Evolutionary conservation across 92 coral and sea anemone species (phyloP).

Genomic region (Epizoanthus rinbou): DNA sequence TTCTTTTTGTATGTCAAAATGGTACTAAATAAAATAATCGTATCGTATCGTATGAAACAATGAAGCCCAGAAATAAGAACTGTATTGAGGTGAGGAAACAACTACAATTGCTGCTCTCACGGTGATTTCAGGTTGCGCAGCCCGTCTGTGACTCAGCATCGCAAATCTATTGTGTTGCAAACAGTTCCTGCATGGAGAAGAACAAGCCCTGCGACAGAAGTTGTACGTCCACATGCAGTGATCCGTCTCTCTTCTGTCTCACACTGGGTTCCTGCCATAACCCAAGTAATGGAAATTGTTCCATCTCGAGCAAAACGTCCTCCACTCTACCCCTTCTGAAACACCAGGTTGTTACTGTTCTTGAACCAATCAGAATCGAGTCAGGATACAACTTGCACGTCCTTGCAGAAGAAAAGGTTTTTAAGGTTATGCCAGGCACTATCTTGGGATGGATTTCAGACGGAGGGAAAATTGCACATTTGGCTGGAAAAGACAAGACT

Average conservation of each 20-base stretch:
- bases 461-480: slow-evolving; percentile 64
- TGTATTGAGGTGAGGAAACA: too few relatives aligned
- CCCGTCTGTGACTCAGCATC: slow-evolving; percentile 43
- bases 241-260: slow-evolving; percentile 57
- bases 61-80: too few relatives aligned
- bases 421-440: slow-evolving; percentile 73
- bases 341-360: slow-evolving; percentile 47
- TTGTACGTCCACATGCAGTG: slow-evolving; percentile 43
- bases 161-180: slow-evolving; percentile 51
- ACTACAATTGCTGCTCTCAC: too few relatives aligned
- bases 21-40: too few relatives aligned
- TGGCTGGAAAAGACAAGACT: slow-evolving; percentile 38
- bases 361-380: slow-evolving; percentile 49
- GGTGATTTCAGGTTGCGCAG: slow-evolving; percentile 45
- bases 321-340: slow-evolving; percentile 36
- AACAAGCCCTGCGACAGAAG: slow-evolving; percentile 17
- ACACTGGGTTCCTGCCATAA: slow-evolving; percentile 56
- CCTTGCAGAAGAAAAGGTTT: slow-evolving; percentile 52
- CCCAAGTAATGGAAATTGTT: slow-evolving; percentile 40
- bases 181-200: slow-evolving; percentile 49
- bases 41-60: too few relatives aligned
- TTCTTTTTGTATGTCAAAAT: too few relatives aligned
- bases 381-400: slow-evolving; percentile 73
- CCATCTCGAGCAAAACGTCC: slow-evolving; percentile 21
- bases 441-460: slow-evolving; percentile 75